These are phyloP conservation scores for Enteromius paludinosus DNA, from an alignment of 2,797 vertebrate species.

Conservation along the genomic window DNA sequence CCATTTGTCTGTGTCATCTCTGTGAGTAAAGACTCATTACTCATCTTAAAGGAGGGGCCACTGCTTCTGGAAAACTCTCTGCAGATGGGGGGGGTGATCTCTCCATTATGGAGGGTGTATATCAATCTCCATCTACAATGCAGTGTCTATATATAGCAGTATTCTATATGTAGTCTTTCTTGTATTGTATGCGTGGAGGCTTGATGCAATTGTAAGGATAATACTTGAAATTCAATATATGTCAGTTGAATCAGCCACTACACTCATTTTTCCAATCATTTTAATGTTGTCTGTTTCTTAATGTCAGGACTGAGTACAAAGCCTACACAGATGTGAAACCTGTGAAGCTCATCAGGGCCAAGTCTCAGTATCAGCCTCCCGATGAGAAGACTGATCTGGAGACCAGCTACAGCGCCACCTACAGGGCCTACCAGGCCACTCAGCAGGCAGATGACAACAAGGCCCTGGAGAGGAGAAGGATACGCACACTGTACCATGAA, in stretches of 20 bases:
- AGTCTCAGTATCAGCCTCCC: constrained; percentile 89
- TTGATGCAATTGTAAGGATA: neutral
- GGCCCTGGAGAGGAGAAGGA: constrained; percentile 87
- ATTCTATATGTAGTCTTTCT: neutral
- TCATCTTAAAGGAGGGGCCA: constrained; percentile 7
- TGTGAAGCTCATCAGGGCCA: constrained; percentile 87
- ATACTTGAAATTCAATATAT: neutral
- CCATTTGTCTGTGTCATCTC: constrained; percentile 24
- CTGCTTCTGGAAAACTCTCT: constrained; percentile 10
- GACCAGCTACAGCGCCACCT: constrained; percentile 94
- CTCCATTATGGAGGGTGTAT: constrained; percentile 4
- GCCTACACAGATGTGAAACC: constrained; percentile 91
- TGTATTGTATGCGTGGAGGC: neutral
- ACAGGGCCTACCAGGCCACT: constrained; percentile 85
- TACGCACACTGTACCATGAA: constrained; percentile 95
- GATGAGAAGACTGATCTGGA: constrained; percentile 86
- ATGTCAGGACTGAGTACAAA: constrained; percentile 90
- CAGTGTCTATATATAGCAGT: constrained; percentile 15
- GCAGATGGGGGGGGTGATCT: neutral
- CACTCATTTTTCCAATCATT: neutral
- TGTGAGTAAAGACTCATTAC: constrained; percentile 32
- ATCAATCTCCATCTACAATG: neutral
- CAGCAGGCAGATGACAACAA: constrained; percentile 84
- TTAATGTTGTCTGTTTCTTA: constrained; percentile 31
- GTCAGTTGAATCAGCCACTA: neutral